Conservation (phyloP, 2,797 vertebrate species). For the Notamacropus eugenii region DNA sequence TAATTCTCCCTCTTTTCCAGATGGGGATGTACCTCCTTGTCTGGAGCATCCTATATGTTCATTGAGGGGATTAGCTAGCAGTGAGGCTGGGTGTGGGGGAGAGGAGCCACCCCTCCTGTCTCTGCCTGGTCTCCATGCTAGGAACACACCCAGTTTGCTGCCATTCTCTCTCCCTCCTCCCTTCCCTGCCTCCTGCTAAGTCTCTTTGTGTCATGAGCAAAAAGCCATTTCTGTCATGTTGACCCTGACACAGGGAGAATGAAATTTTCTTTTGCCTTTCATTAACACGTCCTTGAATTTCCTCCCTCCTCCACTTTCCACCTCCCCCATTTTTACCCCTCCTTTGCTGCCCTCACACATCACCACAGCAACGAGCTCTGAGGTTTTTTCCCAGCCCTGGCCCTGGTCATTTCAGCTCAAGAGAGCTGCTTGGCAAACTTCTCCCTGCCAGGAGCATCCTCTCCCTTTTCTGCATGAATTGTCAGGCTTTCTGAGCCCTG, state of each 20-base stretch:
- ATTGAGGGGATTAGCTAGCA: slow-evolving; percentile 23
- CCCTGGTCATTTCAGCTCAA: slow-evolving; percentile 49
- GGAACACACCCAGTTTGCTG: slow-evolving; percentile 56
- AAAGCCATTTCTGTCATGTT: slow-evolving; percentile 31
- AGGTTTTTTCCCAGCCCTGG: slow-evolving; percentile 38
- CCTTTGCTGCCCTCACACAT: slow-evolving; percentile 10
- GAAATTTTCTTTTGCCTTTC: slow-evolving; percentile 57
- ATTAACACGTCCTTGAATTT: slow-evolving; percentile 65
- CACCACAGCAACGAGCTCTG: slow-evolving; percentile 73
- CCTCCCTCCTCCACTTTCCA: slow-evolving; percentile 29
- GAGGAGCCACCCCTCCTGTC: slow-evolving; percentile 4
- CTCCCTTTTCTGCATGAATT: not conserved
- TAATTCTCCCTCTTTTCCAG: not conserved
- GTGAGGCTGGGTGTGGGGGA: not conserved
- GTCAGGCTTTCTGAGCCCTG: not conserved
- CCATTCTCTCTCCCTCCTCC: slow-evolving; percentile 37
- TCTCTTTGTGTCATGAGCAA: slow-evolving; percentile 56
- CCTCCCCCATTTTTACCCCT: slow-evolving; percentile 49
- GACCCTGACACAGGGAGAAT: slow-evolving; percentile 54
- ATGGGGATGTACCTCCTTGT: not conserved
- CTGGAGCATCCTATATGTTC: not conserved
- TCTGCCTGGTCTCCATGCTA: slow-evolving; percentile 27
- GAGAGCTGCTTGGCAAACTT: slow-evolving; percentile 33
- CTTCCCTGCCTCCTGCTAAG: slow-evolving; percentile 15
- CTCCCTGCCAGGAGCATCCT: not conserved